These are phyloP conservation scores for Harpia harpyja DNA, from an alignment of 2,797 vertebrate genomes.

Conservation along the genomic window DNA sequence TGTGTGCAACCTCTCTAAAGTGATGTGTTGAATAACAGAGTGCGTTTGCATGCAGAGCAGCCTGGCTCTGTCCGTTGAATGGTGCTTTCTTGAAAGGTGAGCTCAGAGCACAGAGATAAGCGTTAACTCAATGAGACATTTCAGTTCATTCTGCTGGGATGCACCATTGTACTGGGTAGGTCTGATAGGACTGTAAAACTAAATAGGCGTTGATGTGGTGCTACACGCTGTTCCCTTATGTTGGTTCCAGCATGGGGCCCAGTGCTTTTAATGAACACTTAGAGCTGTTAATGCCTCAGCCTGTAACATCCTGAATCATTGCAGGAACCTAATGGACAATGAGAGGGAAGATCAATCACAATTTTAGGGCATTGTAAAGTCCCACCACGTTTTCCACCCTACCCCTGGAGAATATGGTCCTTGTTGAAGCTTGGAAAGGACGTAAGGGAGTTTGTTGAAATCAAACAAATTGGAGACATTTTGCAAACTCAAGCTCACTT, in stretches of 20 bases:
- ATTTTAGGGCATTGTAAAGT: not conserved
- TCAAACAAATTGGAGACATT: not conserved
- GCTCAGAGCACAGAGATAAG: not conserved
- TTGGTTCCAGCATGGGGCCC: not conserved
- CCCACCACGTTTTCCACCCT: not conserved
- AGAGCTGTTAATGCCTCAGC: not conserved
- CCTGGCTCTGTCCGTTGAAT: not conserved
- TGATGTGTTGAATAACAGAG: not conserved
- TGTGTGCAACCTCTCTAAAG: not conserved
- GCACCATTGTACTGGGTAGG: not conserved
- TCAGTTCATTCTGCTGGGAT: not conserved
- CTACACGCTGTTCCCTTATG: slow-evolving; percentile 10
- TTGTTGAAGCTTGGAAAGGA: not conserved
- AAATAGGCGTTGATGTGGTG: slow-evolving; percentile 21
- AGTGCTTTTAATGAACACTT: slow-evolving; percentile 1
- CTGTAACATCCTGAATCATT: not conserved
- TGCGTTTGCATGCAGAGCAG: not conserved
- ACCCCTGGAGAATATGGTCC: not conserved
- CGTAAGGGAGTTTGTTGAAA: not conserved
- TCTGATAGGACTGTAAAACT: slow-evolving; percentile 15
- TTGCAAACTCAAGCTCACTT: not conserved
- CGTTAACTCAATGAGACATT: slow-evolving; percentile 1
- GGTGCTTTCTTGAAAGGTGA: not conserved
- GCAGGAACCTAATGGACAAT: not conserved
- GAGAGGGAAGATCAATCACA: not conserved